Base-by-base conservation (phyloP, 1,140 invertebrate genomes). In the Trichonephila clavata region DNA sequence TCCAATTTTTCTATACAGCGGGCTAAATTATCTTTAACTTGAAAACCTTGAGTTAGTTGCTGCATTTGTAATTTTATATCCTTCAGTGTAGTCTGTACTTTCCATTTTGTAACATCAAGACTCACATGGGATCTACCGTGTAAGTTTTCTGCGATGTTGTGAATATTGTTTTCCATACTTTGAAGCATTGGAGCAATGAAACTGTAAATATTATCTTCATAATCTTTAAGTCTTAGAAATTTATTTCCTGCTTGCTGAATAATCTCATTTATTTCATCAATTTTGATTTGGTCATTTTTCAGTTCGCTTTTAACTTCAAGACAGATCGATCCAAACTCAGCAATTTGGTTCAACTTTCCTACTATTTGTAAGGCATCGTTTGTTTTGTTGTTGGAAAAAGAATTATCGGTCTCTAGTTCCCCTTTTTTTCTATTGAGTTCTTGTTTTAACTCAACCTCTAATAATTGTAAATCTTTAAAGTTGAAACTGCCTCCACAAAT, bases 1-100 rank as follows among this genome's bases (percentile, higher is more conserved):
- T 68, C 32, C 20, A 89, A 71, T 13, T 89, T 71, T 57, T 68
- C 87, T 13, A 89, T 50, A 24, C 61, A 89, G 0, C n/a, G 27
- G 10, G 65, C 20, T 43, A 89, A 57, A 50, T 57, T 27, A n/a
- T 50, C 65, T 57, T 89, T 57, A 8, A 59, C 50, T 89, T 59
- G 1, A n/a, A 89, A 89, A 10, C 61, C 87, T n/a, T 89, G 20
- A 7, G 87, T 89, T 20, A 89, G 4, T 14, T 89, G 61, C n/a
- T 68, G 32, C 87, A 89, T 21, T 24, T 89, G 32, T 59, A 24
- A n/a, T 6, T 89, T 68, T 16, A 59, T 89, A 20, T 89, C 87
- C 10, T 39, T 89, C 18, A 89, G 57, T 27, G n/a, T n/a, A 71
- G 32, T 43, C 50, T 89, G 61, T 6, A 89, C 87, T 24, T 65